These are phyloP conservation scores for Melanchra persicariae DNA, from an alignment of 2,888 invertebrate genomes.

Conservation along the genomic window DNA sequence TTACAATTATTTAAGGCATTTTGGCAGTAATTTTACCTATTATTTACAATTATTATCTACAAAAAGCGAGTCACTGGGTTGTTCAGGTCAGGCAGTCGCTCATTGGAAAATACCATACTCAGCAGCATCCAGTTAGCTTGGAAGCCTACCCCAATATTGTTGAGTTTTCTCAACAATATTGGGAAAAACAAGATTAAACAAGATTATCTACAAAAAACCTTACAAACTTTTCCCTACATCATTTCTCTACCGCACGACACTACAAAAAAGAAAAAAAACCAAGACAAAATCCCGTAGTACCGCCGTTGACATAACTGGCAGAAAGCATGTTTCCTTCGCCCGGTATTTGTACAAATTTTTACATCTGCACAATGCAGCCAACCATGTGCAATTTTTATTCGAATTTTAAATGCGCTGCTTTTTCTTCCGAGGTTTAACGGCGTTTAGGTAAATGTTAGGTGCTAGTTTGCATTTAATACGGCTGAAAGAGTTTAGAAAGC, in stretches of 20 bases:
- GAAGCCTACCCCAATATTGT: too few species aligned
- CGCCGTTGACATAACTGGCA: conserved; percentile 52
- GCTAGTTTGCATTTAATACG: conserved; percentile 1
- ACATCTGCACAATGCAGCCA: conserved; percentile 78
- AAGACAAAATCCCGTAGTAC: conserved; percentile 41
- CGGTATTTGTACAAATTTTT: conserved; percentile 82
- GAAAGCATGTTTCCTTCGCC: conserved; percentile 73
- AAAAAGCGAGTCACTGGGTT: too few species aligned
- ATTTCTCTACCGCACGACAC: neutral
- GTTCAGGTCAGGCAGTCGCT: too few species aligned
- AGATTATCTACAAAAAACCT: neutral
- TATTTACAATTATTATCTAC: neutral
- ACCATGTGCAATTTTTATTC: conserved; percentile 73
- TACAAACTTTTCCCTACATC: conserved; percentile 12
- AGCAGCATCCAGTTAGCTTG: too few species aligned
- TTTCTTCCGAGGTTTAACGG: conserved; percentile 58
- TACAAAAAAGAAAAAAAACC: conserved; percentile 8
- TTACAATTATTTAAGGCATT: neutral
- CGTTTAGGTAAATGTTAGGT: conserved; percentile 39
- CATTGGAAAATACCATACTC: too few species aligned
- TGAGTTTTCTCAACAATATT: too few species aligned
- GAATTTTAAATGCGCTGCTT: conserved; percentile 67
- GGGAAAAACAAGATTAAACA: too few species aligned
- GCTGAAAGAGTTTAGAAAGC: conserved; percentile 24
- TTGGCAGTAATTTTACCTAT: neutral